These are phyloP conservation scores for Cavia aperea DNA, from an alignment of 2,113 vertebrate genomes.

Conservation along the genomic window DNA sequence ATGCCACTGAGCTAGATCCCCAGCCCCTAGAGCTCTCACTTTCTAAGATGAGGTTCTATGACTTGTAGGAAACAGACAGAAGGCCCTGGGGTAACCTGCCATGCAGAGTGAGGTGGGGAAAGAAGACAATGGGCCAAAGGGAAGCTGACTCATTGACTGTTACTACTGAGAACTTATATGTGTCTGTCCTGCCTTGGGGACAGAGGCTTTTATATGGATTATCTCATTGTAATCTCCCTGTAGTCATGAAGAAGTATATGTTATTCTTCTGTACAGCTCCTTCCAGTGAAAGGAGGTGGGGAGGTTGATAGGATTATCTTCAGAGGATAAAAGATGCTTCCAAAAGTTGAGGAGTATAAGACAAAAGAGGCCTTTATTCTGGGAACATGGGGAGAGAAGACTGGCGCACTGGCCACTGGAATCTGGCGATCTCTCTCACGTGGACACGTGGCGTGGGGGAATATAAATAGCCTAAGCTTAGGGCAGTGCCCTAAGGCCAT, in stretches of 20 bases:
- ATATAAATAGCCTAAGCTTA: no score
- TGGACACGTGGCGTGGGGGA: no score
- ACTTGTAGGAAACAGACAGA: background rate
- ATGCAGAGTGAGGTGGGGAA: fast-evolving
- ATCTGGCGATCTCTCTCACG: no score
- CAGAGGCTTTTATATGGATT: background rate
- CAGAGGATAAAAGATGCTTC: no score
- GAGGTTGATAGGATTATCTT: background rate
- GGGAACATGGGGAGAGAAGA: no score
- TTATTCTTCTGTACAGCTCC: fast-evolving
- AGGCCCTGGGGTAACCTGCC: fast-evolving
- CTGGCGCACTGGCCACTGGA: no score
- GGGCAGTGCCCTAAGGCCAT: no score
- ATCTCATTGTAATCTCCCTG: background rate
- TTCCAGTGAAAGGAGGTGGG: background rate
- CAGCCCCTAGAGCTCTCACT: no score
- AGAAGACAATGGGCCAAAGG: background rate
- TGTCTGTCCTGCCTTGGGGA: background rate
- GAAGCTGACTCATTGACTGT: background rate
- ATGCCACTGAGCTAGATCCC: no score
- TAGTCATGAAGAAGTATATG: background rate
- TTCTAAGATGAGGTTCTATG: background rate
- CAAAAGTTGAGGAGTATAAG: no score
- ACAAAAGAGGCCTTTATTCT: no score
- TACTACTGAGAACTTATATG: background rate